Evolutionary conservation across 2,888 invertebrate genomes (phyloP).

Genomic region (Hermaeophaga mercurialis): DNA sequence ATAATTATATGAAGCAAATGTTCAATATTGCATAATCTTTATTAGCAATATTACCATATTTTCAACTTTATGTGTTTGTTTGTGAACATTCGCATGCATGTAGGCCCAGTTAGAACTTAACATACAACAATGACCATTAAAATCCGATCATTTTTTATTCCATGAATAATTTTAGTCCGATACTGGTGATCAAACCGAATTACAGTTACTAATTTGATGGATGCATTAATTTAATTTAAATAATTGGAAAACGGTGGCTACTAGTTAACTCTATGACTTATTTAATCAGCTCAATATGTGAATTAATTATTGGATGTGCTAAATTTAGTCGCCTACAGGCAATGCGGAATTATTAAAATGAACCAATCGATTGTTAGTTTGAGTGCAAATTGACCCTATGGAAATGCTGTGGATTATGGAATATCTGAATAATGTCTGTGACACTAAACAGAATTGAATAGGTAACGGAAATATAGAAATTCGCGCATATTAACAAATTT

Average conservation of each 20-base stretch:
- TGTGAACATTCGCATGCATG: no score
- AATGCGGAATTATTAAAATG: not conserved
- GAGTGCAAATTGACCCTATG: not conserved
- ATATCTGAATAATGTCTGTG: not conserved
- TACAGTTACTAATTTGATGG: not conserved
- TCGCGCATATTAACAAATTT: no score
- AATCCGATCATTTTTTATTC: no score
- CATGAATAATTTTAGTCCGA: no score
- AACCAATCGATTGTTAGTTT: not conserved
- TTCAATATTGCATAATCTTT: no score
- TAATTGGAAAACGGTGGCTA: not conserved
- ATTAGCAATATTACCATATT: no score
- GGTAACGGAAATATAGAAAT: no score
- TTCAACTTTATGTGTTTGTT: no score
- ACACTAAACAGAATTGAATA: not conserved
- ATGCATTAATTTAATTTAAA: slow-evolving; percentile 4
- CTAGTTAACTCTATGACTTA: not conserved
- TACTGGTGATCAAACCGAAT: not conserved
- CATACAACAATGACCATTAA: no score
- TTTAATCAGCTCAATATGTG: not conserved
- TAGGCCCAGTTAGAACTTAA: no score
- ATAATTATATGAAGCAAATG: no score
- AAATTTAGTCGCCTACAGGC: not conserved
- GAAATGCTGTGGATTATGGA: not conserved
- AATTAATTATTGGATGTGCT: not conserved